Conservation (phyloP, 2,888 invertebrate species). For the Conchocele bisecta region DNA sequence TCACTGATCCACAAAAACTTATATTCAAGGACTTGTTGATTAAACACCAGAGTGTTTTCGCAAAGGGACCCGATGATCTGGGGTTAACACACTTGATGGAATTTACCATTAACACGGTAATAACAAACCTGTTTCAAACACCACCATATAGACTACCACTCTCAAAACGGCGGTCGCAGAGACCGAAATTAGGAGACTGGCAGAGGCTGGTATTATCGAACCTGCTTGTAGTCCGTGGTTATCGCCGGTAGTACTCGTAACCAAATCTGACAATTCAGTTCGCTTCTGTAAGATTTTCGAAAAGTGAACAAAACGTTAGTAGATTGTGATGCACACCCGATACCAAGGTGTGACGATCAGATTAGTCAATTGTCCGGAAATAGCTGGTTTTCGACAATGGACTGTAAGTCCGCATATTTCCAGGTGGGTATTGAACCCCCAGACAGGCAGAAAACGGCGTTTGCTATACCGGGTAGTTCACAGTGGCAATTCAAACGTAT, state of each 20-base stretch:
- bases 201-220: too few species aligned
- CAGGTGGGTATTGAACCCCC: conserved; percentile 30
- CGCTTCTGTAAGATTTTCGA: neutral
- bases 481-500: conserved; percentile 38
- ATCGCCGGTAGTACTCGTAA: conserved; percentile 48
- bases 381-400: conserved; percentile 38
- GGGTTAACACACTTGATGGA: too few species aligned
- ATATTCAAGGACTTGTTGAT: too few species aligned
- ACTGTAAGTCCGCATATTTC: conserved; percentile 31
- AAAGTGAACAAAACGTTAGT: neutral
- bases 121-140: too few species aligned
- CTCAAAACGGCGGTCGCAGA: too few species aligned
- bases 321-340: conserved; percentile 35
- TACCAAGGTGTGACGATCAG: conserved; percentile 44
- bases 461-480: conserved; percentile 27
- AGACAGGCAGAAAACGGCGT: conserved; percentile 31
- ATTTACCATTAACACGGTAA: too few species aligned
- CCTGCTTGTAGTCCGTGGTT: conserved; percentile 58
- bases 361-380: conserved; percentile 37
- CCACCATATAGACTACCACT: too few species aligned
- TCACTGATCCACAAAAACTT: too few species aligned
- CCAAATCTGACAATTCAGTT: too few species aligned
- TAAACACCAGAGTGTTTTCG: too few species aligned
- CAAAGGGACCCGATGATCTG: too few species aligned
- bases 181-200: too few species aligned